These are phyloP conservation scores for Diarsia brunnea DNA, from an alignment of 2,888 invertebrate genomes.

Conservation along the genomic window DNA sequence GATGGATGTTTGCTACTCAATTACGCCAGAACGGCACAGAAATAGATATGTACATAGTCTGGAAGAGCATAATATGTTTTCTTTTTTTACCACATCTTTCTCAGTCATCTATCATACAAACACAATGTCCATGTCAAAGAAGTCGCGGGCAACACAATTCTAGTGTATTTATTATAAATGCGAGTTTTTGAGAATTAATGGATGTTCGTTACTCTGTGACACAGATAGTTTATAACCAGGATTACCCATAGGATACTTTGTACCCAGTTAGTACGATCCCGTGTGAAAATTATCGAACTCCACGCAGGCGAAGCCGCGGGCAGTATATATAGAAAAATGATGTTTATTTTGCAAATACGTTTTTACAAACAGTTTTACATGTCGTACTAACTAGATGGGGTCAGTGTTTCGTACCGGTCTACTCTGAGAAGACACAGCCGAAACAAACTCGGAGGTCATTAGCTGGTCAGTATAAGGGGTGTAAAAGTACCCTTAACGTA, in stretches of 20 bases:
- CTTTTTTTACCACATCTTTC: too few species aligned
- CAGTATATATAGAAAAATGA: background rate
- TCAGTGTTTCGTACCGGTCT: too few species aligned
- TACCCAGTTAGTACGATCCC: background rate
- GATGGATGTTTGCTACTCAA: background rate
- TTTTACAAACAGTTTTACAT: too few species aligned
- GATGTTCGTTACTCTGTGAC: background rate
- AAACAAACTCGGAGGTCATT: too few species aligned
- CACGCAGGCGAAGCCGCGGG: background rate
- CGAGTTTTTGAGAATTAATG: too few species aligned
- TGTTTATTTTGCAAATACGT: too few species aligned
- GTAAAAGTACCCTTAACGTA: too few species aligned
- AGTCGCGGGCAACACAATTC: background rate
- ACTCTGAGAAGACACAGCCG: too few species aligned
- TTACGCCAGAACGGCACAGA: too few species aligned
- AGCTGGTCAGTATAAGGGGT: background rate
- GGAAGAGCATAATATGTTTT: too few species aligned
- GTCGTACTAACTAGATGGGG: too few species aligned
- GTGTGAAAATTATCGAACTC: background rate
- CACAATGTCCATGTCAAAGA: background rate
- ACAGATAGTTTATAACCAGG: background rate
- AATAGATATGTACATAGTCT: too few species aligned
- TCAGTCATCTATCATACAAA: background rate
- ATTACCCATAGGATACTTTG: background rate
- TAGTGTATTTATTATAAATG: background rate